phyloP scores from a whole-genome alignment of 30 jellyfish, hydroid and myxozoan species.

The Pseudorhiza aurosa region DNA sequence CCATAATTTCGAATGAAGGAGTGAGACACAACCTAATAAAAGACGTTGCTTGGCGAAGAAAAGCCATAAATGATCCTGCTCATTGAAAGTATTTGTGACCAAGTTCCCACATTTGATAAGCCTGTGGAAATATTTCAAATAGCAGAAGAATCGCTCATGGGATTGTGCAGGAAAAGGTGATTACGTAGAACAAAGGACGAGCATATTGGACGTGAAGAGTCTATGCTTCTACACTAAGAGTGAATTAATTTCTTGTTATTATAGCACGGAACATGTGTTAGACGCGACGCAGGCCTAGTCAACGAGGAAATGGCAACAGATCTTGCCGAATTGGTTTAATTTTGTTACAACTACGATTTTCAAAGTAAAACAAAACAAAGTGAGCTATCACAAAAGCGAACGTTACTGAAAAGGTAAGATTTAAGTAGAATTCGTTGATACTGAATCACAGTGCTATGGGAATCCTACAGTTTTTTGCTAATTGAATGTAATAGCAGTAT shows the following conservation, averaged over 20 bases:
- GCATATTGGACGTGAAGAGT: background rate
- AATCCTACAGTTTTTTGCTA: too few relatives aligned
- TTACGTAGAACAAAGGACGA: background rate
- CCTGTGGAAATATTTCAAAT: constrained; percentile 29
- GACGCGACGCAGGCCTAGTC: background rate
- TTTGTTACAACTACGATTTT: too few relatives aligned
- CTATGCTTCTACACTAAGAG: background rate
- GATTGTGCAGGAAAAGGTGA: constrained; percentile 36
- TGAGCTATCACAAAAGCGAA: too few relatives aligned
- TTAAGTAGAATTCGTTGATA: too few relatives aligned
- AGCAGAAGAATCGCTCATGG: constrained; percentile 19
- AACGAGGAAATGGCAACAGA: too few relatives aligned
- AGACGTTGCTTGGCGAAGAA: background rate
- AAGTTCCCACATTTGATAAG: constrained; percentile 43
- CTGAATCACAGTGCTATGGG: too few relatives aligned
- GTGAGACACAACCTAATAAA: too few relatives aligned
- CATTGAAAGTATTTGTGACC: background rate
- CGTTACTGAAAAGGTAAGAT: too few relatives aligned
- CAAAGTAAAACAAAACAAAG: too few relatives aligned
- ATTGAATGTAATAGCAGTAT: too few relatives aligned
- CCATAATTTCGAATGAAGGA: too few relatives aligned
- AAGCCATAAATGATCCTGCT: background rate
- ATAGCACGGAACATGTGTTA: constrained; percentile 4
- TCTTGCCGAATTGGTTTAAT: too few relatives aligned
- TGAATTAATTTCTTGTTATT: background rate